Evolutionary conservation across 2,797 vertebrate species (phyloP).

Genomic region (Cichlasoma orientale): DNA sequence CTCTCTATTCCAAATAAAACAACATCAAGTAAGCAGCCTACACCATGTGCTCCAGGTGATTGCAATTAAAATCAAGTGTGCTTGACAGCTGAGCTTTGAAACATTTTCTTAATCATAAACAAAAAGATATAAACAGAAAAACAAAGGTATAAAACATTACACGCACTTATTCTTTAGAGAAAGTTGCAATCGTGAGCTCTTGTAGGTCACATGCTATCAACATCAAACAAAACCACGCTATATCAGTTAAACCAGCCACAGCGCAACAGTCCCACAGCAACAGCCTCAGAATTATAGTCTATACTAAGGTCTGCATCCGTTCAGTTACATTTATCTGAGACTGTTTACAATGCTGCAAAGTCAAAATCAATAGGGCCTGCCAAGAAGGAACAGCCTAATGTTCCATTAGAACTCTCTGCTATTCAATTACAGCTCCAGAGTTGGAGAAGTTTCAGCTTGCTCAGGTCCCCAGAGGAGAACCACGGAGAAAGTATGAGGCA

Average conservation of each 20-base stretch:
- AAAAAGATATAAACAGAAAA: neutral
- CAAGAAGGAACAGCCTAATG: constrained; percentile 72
- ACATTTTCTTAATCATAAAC: constrained; percentile 14
- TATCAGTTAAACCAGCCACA: constrained; percentile 19
- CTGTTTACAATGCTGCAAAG: constrained; percentile 76
- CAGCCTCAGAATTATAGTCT: constrained; percentile 45
- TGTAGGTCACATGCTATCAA: constrained; percentile 19
- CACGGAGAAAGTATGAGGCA: constrained; percentile 56
- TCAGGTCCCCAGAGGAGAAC: constrained; percentile 69
- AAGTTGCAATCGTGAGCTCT: neutral
- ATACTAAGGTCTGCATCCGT: constrained; percentile 59
- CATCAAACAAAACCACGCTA: constrained; percentile 23
- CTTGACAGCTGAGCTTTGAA: constrained; percentile 30
- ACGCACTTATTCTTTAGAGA: constrained; percentile 14
- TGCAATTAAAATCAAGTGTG: constrained; percentile 42
- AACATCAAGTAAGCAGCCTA: neutral
- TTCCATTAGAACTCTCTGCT: constrained; percentile 73
- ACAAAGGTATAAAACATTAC: constrained; percentile 8
- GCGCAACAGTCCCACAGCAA: constrained; percentile 40
- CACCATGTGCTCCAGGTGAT: constrained; percentile 6
- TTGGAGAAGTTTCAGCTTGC: constrained; percentile 72
- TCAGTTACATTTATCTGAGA: constrained; percentile 63
- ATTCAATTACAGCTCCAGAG: constrained; percentile 72
- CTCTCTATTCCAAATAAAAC: constrained; percentile 12
- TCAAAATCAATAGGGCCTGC: constrained; percentile 76